These are phyloP conservation scores for Prinia subflava DNA, from an alignment of 2,113 vertebrate species.

Conservation along the genomic window DNA sequence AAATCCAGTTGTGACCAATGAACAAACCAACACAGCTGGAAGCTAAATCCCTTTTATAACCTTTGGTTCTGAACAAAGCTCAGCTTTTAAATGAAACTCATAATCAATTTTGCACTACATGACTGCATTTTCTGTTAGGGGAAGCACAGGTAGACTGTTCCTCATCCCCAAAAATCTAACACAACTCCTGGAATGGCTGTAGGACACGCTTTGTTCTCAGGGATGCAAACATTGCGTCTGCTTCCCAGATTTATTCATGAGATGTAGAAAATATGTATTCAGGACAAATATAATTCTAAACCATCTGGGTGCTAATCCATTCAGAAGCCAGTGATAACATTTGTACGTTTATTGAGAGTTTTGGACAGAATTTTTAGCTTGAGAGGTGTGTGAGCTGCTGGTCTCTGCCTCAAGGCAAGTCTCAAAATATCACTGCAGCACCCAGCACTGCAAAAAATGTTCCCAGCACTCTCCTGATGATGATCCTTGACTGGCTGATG, in stretches of 20 bases:
- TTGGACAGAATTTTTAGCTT: not conserved
- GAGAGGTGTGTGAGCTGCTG: not conserved
- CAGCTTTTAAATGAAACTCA: not conserved
- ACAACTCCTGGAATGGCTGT: not conserved
- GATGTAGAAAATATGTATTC: conserved; percentile 36
- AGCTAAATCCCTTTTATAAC: not conserved
- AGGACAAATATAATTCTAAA: conserved; percentile 11
- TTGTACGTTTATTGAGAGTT: not conserved
- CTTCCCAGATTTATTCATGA: conserved; percentile 37
- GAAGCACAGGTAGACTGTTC: fast-evolving
- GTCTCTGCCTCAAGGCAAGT: not conserved
- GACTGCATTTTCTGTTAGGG: not conserved
- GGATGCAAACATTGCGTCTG: not conserved
- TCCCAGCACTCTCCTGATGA: not conserved
- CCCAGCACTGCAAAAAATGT: too few species aligned
- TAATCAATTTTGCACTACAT: not conserved
- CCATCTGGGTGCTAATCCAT: not conserved
- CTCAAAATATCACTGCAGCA: not conserved
- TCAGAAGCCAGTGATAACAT: not conserved
- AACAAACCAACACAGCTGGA: not conserved
- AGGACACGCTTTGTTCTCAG: not conserved
- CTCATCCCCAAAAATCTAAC: not conserved
- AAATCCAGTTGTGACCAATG: not conserved
- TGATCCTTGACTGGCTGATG: not conserved
- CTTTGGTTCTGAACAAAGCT: not conserved